Percentiles rank a stretch among this genome's conserved stretches.
Evolutionary conservation across 2,888 invertebrate genomes (phyloP).

Genomic region (Dicycla oo): DNA sequence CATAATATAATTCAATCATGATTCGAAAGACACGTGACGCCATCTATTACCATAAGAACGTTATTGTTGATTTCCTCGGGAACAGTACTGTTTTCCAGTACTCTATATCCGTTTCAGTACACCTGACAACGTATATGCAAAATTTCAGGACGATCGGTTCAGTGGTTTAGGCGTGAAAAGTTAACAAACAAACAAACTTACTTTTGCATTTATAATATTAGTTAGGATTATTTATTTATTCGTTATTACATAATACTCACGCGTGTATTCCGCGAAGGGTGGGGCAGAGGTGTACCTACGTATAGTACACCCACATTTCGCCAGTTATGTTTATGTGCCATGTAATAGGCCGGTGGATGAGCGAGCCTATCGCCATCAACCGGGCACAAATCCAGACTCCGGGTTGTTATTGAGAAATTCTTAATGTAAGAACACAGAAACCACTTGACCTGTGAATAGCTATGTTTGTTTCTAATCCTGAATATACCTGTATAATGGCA

Average conservation of each 20-base stretch:
- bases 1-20: no score
- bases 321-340: not conserved
- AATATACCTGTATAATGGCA: constrained; percentile 73
- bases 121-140: no score
- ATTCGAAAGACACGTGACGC: no score
- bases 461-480: not conserved
- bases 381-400: not conserved
- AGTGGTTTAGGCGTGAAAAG: no score
- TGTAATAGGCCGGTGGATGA: not conserved
- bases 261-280: not conserved
- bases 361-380: not conserved
- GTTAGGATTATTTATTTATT: no score
- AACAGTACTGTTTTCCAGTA: no score
- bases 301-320: not conserved
- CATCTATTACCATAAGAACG: no score
- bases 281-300: not conserved
- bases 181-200: no score
- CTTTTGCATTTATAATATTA: no score
- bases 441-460: not conserved
- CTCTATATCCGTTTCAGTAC: no score
- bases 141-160: no score
- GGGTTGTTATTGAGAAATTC: not conserved
- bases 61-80: no score
- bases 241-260: not conserved
- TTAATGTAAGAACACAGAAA: not conserved